These are phyloP conservation scores for Salarias fasciatus DNA, from an alignment of 2,797 vertebrate species.

Conservation along the genomic window DNA sequence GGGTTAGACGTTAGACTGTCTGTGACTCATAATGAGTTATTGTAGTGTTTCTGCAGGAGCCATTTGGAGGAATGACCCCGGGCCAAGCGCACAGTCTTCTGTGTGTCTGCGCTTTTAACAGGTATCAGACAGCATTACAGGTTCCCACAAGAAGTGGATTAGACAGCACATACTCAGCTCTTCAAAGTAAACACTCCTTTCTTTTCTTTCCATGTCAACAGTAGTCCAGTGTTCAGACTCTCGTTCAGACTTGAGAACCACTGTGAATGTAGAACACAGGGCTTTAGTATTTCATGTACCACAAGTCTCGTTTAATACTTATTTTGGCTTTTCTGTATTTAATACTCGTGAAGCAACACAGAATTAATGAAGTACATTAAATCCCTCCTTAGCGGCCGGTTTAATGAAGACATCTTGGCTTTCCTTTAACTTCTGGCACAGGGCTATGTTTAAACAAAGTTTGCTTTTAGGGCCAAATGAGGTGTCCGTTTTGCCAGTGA, in stretches of 20 bases:
- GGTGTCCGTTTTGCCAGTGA: constrained; percentile 57
- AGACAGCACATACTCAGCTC: constrained; percentile 65
- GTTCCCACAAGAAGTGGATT: constrained; percentile 81
- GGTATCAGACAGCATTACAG: constrained; percentile 76
- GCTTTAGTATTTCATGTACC: constrained; percentile 34
- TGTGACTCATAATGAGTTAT: constrained; percentile 75
- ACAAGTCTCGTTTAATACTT: constrained; percentile 40
- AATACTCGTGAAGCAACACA: constrained; percentile 48
- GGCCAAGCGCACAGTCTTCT: constrained; percentile 50
- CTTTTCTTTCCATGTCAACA: constrained; percentile 41
- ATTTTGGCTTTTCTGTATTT: constrained; percentile 27
- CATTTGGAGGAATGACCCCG: constrained; percentile 46
- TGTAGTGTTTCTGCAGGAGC: constrained; percentile 35
- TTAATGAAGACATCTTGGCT: constrained; percentile 47
- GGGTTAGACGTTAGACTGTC: constrained; percentile 52
- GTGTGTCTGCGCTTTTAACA: constrained; percentile 68
- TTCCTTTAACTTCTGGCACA: constrained; percentile 42
- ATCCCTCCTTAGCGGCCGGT: constrained; percentile 22
- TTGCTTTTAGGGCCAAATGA: constrained; percentile 46
- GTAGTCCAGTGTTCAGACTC: constrained; percentile 31
- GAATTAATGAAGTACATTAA: constrained; percentile 62
- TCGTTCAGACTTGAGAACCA: constrained; percentile 26
- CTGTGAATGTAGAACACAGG: constrained; percentile 38
- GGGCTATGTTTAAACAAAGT: constrained; percentile 34
- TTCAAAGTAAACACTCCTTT: constrained; percentile 71